Base-by-base conservation (phyloP, 2,888 invertebrate species). In the Acronicta aceris region DNA sequence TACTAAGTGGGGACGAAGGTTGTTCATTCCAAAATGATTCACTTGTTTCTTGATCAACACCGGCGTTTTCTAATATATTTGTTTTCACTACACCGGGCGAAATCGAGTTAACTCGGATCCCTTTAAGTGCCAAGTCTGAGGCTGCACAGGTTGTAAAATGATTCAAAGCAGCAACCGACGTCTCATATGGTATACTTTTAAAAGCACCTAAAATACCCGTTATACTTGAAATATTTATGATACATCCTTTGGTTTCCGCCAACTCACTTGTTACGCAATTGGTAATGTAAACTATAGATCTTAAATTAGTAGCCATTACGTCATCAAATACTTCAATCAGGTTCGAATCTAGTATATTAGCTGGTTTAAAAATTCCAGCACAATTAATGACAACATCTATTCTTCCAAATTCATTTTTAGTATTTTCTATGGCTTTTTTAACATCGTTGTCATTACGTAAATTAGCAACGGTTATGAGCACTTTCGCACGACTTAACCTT, bases 71-170 rank as follows among this genome's bases (percentile, higher is more conserved):
- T n/a, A 76, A 51, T 50, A 83, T 71, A 57, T 85, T 79, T 5
- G 86, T 86, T 49, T 75, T 96, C 5, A 96, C 95, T 0, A 96
- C 96, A 41, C 97, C 97, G 21, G 97, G 97, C 78, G 96, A 96
- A 5, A 97, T 96, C 47, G 95, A 93, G 84, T 97, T 97, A 0
- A 97, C 97, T 58, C 97, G 89, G 1, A 97, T 95, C 41, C 86
- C 92, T 80, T 95, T 90, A 0, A 85, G 65, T 61, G 95, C 96
- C 47, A 96, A 82, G 67, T 96, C 97, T 49, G 97, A 83, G 21
- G 97, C 97, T n/a, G 95, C 89, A 82, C 96, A 96, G 78, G 95
- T 92, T 2, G 97, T 97, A 70, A 98, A 95, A 82, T 97, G 97
- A 86, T 97, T 96, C 16, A 97, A 79, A 15, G 97, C 97, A 30